A percentile compares a stretch with the other conserved stretches of the same genome.
These are phyloP conservation scores for Melolontha melolontha DNA, from an alignment of 2,888 invertebrate genomes.

Conservation along the genomic window DNA sequence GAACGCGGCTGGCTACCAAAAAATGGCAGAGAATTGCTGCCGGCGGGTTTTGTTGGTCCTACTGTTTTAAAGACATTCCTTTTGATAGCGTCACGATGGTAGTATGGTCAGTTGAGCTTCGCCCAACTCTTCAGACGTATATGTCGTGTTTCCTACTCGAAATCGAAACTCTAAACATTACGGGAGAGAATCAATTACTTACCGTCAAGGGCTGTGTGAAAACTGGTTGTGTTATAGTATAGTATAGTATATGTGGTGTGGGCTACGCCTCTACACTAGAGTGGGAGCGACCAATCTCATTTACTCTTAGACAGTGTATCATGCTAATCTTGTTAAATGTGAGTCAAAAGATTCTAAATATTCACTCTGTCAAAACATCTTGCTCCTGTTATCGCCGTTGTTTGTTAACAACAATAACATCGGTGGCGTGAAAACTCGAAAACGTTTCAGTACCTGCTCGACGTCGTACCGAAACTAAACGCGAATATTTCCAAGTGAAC, in stretches of 20 bases:
- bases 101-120: constrained; percentile 67
- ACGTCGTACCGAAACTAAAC: no score
- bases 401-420: constrained; percentile 1
- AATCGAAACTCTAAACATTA: constrained; percentile 39
- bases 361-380: constrained; percentile 66
- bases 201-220: constrained; percentile 46
- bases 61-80: constrained; percentile 65
- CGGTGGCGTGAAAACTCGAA: constrained; percentile 35
- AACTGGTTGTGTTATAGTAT: constrained; percentile 20
- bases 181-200: no score
- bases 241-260: constrained; percentile 50
- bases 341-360: constrained; percentile 65
- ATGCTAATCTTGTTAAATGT: constrained; percentile 64
- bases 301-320: constrained; percentile 64
- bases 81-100: constrained; percentile 69
- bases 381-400: constrained; percentile 58
- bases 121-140: constrained; percentile 45
- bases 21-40: constrained; percentile 61
- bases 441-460: not conserved
- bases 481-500: no score
- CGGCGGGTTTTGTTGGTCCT: constrained; percentile 43
- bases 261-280: constrained; percentile 62
- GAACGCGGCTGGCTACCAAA: constrained; percentile 52
- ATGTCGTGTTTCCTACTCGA: constrained; percentile 40
- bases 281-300: constrained; percentile 67